Base-by-base conservation (phyloP, 2,888 invertebrate species). In the Scaptomyza caliginosa region DNA sequence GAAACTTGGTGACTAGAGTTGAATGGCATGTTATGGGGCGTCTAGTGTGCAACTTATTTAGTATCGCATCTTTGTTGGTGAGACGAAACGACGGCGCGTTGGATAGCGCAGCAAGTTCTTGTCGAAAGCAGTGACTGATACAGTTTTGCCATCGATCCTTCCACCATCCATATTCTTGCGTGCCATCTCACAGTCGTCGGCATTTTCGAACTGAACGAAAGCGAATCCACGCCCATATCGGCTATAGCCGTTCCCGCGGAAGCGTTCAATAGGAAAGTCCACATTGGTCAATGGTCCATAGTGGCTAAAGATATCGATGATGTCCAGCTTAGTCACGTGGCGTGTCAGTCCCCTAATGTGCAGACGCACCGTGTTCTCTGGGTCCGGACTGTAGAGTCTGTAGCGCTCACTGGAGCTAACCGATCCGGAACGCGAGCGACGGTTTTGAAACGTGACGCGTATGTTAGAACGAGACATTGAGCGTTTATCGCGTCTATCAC, bases 131-230 rank as follows among this genome's bases (percentile, higher is more conserved):
- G 65, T 62, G 8, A 80, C 80, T 6, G 52, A 4, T 1, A 80
- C 52, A 1, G 46, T 43, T 11, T 60, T 58, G 4, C 55, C 65
- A 19, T 80, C 86, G 17, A 80, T 79, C 32, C 42, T 43, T 3
- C 86, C 80, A 1, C 86, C 86, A 30, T 80, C 52, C 80, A 80
- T 79, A 28, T 57, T 59, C 34, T 23, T 45, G 8, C 62, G 55
- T 6, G 80, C 80, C 2, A 4, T 2, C 24, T 42, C 28, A 13
- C 80, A 86, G 36, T 80, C 80, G 23, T 57, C 16, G 4, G 86
- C 52, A 21, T 56, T 58, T 0, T 11, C 23, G 4, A 36, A 80
- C 48, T 80, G 63, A 5, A 85, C 64, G 11, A 82, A 80, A 8
- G 83, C 86, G 4, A 56, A 80, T 3, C 80, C 86, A 3, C 86